Conservation (phyloP, 2,888 invertebrate genomes). For the Melieria omissa region DNA sequence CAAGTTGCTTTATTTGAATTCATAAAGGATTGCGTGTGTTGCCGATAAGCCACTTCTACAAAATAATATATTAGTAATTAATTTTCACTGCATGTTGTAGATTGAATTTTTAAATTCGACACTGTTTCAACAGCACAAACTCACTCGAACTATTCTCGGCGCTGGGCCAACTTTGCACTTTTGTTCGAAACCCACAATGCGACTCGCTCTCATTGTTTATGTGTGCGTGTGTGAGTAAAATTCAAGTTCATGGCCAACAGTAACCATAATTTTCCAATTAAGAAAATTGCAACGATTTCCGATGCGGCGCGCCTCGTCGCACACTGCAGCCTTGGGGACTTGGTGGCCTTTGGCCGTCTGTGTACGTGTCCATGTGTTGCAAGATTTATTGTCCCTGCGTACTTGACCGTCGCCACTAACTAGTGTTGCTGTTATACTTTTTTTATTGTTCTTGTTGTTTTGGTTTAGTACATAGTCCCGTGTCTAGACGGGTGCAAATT, state of each 20-base stretch:
- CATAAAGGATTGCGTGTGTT: too few species aligned
- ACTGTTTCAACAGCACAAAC: too few species aligned
- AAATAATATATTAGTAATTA: too few species aligned
- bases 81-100: too few species aligned
- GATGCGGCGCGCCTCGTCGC: background rate
- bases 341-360: background rate
- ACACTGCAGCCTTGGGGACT: too few species aligned
- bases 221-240: background rate
- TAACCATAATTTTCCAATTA: constrained; percentile 31
- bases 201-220: background rate
- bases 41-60: too few species aligned
- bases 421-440: background rate
- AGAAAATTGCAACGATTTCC: constrained; percentile 16
- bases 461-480: constrained; percentile 11
- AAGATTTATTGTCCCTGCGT: constrained; percentile 1
- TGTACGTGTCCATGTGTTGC: constrained; percentile 4
- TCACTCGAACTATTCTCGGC: too few species aligned
- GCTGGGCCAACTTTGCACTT: too few species aligned
- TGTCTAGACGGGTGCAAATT: constrained; percentile 34
- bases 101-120: too few species aligned
- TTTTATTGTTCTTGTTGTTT: background rate
- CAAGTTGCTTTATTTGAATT: too few species aligned
- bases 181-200: too few species aligned
- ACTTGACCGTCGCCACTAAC: background rate
- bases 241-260: constrained; percentile 26